Base-by-base conservation (phyloP, 2,888 invertebrate species). In the Reticulitermes lucifugus region DNA sequence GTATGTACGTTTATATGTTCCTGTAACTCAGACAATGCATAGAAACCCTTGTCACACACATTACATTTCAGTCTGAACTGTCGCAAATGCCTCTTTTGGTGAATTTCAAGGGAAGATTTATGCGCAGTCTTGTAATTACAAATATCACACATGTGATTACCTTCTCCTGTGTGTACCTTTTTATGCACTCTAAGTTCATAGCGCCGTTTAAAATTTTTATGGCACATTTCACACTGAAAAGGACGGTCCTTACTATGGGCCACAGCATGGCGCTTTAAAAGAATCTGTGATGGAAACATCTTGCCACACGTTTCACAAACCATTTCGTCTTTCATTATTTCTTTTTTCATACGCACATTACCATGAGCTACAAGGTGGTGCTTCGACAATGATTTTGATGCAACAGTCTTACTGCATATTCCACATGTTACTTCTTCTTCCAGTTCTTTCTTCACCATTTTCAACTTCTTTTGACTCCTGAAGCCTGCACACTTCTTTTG, bases 1-100 rank as follows among this genome's bases (percentile, higher is more conserved):
- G 35, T 35, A 35, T 35, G 35, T 35, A 35, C 4, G 35, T 35
- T 35, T 35, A 2, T 35, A 35, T 1, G 93, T 92, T 92, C 92
- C 86, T 93, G 93, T 43, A 93, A 88, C 9, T 93, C 87, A 0
- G 91, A 91, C 0, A 92, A 92, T 0, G 91, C 87, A 73, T 92
- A 92, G 87, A 93, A 93, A 12, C 92, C 90, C 85, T 92, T 92
- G 4, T 92, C 92, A 75, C 93, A 93, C 82, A 92, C 87, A 83
- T 92, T 92, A 86, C 93, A 93, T 83, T 92, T 82, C 25, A 86
- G 77, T 21, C 79, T 85, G 83, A 87, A 86, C 65, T 87, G 85
- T n/a, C 85, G 86, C n/a, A 87, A 83, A 77, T 87, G 87, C 29
- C 86, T 71, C 71, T 85, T 86, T 29, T 85, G 85, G n/a, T 87